phyloP scores from a whole-genome alignment of 2,797 vertebrate species.

The Enteromius trimaculatus region DNA sequence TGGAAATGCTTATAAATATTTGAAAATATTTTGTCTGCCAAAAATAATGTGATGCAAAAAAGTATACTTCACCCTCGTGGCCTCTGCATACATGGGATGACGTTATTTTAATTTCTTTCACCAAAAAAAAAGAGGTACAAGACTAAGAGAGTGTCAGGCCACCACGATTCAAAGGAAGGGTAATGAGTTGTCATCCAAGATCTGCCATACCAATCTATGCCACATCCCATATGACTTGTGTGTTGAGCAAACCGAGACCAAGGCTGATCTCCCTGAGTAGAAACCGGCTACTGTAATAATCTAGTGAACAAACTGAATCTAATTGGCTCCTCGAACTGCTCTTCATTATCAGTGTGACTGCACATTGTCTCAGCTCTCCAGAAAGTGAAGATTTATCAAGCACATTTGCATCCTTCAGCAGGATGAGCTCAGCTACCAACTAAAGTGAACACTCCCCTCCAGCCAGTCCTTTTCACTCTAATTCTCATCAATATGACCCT shows the following conservation, averaged over 20 bases:
- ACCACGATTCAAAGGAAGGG: conserved; percentile 30
- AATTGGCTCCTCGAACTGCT: conserved; percentile 79
- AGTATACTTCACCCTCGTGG: background rate
- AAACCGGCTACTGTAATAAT: background rate
- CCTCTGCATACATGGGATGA: background rate
- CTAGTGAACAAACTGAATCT: conserved; percentile 47
- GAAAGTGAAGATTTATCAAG: conserved; percentile 78
- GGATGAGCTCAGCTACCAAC: conserved; percentile 27
- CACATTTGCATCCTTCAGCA: conserved; percentile 65
- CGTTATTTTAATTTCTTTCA: background rate
- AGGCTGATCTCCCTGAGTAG: conserved; percentile 17
- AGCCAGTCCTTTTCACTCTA: conserved; percentile 17
- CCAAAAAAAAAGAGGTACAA: background rate
- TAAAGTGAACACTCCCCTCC: conserved; percentile 32
- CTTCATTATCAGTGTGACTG: conserved; percentile 80
- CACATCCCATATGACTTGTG: conserved; percentile 29
- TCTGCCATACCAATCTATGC: conserved; percentile 23
- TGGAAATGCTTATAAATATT: background rate
- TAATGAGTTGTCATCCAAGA: conserved; percentile 32
- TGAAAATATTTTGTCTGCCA: background rate
- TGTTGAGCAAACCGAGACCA: conserved; percentile 15
- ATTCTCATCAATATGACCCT: conserved; percentile 31
- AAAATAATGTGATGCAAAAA: background rate
- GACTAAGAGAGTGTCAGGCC: conserved; percentile 15
- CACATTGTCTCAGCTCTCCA: conserved; percentile 78